Evolutionary conservation across 2,888 invertebrate species (phyloP).

Genomic region (Oscheius sp.): DNA sequence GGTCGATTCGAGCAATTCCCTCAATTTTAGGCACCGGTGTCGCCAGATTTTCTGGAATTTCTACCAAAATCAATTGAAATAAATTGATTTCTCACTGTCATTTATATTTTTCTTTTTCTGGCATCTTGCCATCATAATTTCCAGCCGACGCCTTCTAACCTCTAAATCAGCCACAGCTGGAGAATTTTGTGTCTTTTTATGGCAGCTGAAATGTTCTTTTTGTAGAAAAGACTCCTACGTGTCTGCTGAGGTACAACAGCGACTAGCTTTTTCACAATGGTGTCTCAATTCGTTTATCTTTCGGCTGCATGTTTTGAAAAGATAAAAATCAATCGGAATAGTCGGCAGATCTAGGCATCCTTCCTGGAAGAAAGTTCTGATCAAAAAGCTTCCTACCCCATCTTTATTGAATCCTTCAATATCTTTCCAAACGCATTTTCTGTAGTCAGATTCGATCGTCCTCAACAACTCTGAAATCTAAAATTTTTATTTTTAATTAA

Average conservation of each 20-base stretch:
- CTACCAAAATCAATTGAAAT: background rate
- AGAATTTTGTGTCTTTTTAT: too few relatives aligned
- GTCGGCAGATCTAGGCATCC: background rate
- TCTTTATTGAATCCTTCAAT: background rate
- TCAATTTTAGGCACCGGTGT: background rate
- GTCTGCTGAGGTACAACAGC: background rate
- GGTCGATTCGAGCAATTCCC: background rate
- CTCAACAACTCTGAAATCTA: background rate
- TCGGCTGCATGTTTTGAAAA: background rate
- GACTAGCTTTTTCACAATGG: background rate
- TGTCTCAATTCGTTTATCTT: background rate
- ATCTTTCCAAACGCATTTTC: background rate
- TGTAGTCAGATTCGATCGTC: background rate
- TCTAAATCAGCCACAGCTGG: background rate
- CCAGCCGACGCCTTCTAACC: background rate
- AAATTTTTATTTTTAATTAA: background rate
- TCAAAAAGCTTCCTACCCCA: background rate
- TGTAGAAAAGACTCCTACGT: background rate
- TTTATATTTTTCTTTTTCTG: background rate
- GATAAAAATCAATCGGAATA: background rate
- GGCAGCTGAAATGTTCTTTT: background rate
- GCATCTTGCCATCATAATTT: background rate
- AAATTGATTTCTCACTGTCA: background rate
- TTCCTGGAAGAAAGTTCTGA: background rate
- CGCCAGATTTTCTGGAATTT: background rate